Base-by-base conservation (phyloP, 2,797 vertebrate genomes). In the Myripristis murdjan region DNA sequence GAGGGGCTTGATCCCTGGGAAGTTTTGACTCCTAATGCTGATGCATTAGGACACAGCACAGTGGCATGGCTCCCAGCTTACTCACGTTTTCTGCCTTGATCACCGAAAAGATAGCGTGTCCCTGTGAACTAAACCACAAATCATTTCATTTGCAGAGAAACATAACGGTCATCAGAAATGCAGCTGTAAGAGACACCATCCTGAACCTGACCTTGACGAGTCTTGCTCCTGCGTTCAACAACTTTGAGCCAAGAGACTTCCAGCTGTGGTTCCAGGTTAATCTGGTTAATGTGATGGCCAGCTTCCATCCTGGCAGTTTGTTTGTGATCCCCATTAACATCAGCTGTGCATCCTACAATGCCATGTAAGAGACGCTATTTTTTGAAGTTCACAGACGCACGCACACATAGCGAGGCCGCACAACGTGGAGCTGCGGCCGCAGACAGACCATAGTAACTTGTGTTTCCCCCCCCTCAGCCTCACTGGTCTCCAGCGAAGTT, bases 181-280 rank as follows among this genome's bases (percentile, higher is more conserved):
- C 44, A 33, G 52, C 5, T 10, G 85, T 84, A 22, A 70, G 77
- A 64, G 86, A 83, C 15, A 76, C 47, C 59, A 79, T 90, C 70
- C 73, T 90, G 53, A 85, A 87, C 69, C 47, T 76, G 75, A 87
- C 88, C 47, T 75, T 85, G 67, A 53, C 12, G 16, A 66, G 70
- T 61, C 70, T 90, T 43, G 67, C 54, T 39, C 59, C 35, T n/a
- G 1, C 35, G 61, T 72, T 88, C 18, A 8, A 23, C 20, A 1
- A 18, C 22, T 90, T 81, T 83, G 18, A 14, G 33, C 6, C 70
- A 1, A 10, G n/a, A 26, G 79, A 77, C 61, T 87, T 62, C 72
- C 5, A 44, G 44, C 44, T 24, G 52, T 90, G 85, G 88, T 90
- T 85, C 79, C 79, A 77, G 60, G 5, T 16, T 11, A 47, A 82